phyloP scores from a whole-genome alignment of 2,113 vertebrate genomes.

The Cathartes aura region DNA sequence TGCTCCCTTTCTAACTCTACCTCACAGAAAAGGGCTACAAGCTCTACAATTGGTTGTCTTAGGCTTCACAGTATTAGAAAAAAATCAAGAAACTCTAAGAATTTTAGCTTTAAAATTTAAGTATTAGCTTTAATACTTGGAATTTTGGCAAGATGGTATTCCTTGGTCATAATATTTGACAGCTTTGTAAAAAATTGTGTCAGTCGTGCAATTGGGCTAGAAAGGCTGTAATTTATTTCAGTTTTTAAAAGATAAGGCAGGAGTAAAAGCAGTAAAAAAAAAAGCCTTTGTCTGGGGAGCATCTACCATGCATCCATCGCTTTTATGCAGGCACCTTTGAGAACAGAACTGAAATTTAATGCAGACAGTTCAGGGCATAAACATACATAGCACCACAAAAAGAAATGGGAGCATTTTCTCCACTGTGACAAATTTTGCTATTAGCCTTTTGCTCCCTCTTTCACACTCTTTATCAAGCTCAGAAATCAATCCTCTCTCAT shows the following conservation, averaged over 20 bases:
- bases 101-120: neutral
- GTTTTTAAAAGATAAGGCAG: neutral
- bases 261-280: neutral
- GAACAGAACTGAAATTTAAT: neutral
- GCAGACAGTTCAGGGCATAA: neutral
- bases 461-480: neutral
- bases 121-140: neutral
- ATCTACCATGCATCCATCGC: neutral
- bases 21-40: neutral
- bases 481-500: neutral
- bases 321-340: neutral
- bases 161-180: constrained; percentile 7
- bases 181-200: neutral
- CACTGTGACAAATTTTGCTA: neutral
- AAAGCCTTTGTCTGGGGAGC: neutral
- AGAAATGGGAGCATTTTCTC: neutral
- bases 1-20: neutral
- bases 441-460: neutral
- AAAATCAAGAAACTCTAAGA: neutral
- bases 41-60: neutral
- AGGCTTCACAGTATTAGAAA: neutral
- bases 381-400: neutral
- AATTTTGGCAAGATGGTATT: neutral
- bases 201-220: neutral
- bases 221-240: neutral